These are phyloP conservation scores for Mesoligia furuncula DNA, from an alignment of 2,888 invertebrate species.

Conservation along the genomic window DNA sequence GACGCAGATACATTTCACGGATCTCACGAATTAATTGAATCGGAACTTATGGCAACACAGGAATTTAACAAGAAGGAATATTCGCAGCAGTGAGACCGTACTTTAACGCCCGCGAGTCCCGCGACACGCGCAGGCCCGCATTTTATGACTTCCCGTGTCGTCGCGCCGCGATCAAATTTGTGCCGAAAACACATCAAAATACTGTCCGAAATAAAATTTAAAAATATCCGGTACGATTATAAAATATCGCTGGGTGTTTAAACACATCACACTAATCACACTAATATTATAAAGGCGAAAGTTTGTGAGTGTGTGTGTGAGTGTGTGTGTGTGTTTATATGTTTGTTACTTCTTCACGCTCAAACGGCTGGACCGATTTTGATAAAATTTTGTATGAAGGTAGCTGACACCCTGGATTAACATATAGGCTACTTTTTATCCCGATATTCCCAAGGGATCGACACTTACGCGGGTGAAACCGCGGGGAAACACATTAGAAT, in stretches of 20 bases:
- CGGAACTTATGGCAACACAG: slow-evolving; percentile 61
- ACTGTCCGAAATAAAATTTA: slow-evolving; percentile 78
- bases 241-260: slow-evolving; percentile 55
- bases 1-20: slow-evolving; percentile 34
- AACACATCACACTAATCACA: no score
- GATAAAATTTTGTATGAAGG: no score
- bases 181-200: slow-evolving; percentile 82
- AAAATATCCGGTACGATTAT: slow-evolving; percentile 72
- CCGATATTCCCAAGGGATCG: no score
- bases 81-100: slow-evolving; percentile 69
- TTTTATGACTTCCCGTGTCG: slow-evolving; percentile 87
- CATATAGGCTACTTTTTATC: no score
- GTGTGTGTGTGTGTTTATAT: no score
- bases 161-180: slow-evolving; percentile 75
- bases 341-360: no score
- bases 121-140: slow-evolving; percentile 71
- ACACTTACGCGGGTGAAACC: no score
- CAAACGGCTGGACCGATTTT: no score
- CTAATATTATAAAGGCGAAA: no score
- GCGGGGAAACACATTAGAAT: slow-evolving; percentile 55
- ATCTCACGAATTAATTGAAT: slow-evolving; percentile 48
- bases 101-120: slow-evolving; percentile 69
- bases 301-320: no score
- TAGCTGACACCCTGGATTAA: no score
- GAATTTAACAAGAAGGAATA: slow-evolving; percentile 71